phyloP scores from a whole-genome alignment of 2,888 invertebrate genomes.

The Cordilura impudica region DNA sequence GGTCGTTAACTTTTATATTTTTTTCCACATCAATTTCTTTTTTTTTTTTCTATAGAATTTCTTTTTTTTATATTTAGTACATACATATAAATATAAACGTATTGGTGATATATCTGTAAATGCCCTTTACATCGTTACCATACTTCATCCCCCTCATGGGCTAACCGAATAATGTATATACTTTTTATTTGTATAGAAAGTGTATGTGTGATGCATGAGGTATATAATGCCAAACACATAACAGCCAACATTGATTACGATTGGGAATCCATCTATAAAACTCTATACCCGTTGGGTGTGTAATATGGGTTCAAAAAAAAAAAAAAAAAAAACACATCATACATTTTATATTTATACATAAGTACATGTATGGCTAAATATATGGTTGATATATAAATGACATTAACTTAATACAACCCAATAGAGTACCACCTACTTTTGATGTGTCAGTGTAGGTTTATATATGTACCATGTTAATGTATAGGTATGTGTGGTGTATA shows the following conservation, averaged over 20 bases:
- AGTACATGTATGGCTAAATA: constrained; percentile 9
- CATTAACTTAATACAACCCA: constrained; percentile 60
- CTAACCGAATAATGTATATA: neutral
- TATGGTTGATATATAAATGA: constrained; percentile 52
- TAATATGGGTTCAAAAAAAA: constrained; percentile 27
- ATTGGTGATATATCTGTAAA: constrained; percentile 63
- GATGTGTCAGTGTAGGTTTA: constrained; percentile 5
- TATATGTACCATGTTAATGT: neutral
- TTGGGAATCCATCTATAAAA: constrained; percentile 77
- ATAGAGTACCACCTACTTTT: constrained; percentile 62
- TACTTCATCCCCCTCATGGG: constrained; percentile 3
- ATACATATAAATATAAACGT: constrained; percentile 41
- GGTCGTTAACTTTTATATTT: constrained; percentile 60
- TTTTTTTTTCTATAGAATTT: constrained; percentile 27
- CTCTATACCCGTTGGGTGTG: constrained; percentile 64
- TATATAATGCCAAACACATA: constrained; percentile 41
- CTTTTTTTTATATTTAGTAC: constrained; percentile 28
- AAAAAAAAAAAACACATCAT: constrained; percentile 20
- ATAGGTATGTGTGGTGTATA: constrained; percentile 4
- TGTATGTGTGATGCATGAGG: constrained; percentile 23
- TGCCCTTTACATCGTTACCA: constrained; percentile 51
- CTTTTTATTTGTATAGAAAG: constrained; percentile 2
- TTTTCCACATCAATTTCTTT: constrained; percentile 25
- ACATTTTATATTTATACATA: constrained; percentile 17
- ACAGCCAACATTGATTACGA: constrained; percentile 77